Percentiles rank a stretch among this genome's conserved stretches.
Conservation (phyloP, 2,888 invertebrate species). For the Fragum fragum region DNA sequence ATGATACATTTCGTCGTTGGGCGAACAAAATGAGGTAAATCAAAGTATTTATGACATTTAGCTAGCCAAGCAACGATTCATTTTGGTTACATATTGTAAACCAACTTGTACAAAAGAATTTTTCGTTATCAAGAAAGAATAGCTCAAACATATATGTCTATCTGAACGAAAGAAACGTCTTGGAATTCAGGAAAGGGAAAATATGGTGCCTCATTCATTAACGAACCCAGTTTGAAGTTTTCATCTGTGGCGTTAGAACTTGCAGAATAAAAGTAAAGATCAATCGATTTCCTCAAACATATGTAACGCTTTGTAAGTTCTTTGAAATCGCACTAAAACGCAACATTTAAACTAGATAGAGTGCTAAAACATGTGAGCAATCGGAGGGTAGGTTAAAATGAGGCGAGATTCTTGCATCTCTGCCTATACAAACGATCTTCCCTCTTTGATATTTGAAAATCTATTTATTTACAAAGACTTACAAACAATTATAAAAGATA, state of each 20-base stretch:
- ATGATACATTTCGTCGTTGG: too few relatives aligned
- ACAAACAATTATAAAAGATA: slow-evolving; percentile 37
- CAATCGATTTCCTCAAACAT: slow-evolving; percentile 20
- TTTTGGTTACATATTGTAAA: too few relatives aligned
- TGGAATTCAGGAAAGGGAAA: background rate
- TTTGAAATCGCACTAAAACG: slow-evolving; percentile 24
- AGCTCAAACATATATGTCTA: too few relatives aligned
- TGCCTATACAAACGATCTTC: slow-evolving; percentile 7
- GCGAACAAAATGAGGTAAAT: too few relatives aligned
- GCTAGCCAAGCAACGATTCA: too few relatives aligned
- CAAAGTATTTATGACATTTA: too few relatives aligned
- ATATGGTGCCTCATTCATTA: slow-evolving; percentile 19
- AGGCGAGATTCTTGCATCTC: slow-evolving; percentile 28
- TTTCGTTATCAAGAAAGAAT: too few relatives aligned
- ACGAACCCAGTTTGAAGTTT: slow-evolving; percentile 6
- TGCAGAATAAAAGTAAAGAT: slow-evolving; percentile 13
- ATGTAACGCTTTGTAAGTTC: slow-evolving; percentile 26
- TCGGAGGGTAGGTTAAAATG: slow-evolving; percentile 20
- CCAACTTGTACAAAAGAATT: too few relatives aligned
- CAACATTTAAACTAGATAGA: slow-evolving; percentile 11
- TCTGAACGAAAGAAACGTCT: too few relatives aligned
- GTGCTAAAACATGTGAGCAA: slow-evolving; percentile 29
- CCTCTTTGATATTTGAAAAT: slow-evolving; percentile 27
- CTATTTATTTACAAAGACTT: slow-evolving; percentile 41
- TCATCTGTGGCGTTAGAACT: slow-evolving; percentile 7